Conservation (phyloP, 1,140 invertebrate genomes). For the Calliphora vicina region DNA sequence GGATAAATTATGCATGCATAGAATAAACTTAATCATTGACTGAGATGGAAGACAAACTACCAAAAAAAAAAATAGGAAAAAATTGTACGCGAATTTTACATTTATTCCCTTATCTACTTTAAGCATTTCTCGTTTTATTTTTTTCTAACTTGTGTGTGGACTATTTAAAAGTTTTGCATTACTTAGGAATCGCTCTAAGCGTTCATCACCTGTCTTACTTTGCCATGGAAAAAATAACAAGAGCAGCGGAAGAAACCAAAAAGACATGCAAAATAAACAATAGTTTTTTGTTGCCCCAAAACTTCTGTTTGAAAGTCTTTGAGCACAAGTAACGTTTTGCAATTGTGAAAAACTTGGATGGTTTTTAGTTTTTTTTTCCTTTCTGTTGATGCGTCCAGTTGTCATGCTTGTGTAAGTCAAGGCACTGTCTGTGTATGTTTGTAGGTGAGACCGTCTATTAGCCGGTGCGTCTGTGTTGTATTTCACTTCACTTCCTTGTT, state of each 20-base stretch:
- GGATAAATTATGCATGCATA: not conserved
- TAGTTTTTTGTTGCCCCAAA: not conserved
- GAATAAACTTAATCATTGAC: constrained; percentile 4
- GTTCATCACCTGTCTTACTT: constrained; percentile 34
- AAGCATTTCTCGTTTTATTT: not conserved
- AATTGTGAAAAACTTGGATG: not conserved
- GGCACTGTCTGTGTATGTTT: not conserved
- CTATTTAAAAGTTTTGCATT: constrained; percentile 9
- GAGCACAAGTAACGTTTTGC: not conserved
- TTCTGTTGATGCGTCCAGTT: not conserved
- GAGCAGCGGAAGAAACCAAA: not conserved
- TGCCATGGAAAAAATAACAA: not conserved
- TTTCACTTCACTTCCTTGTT: not conserved
- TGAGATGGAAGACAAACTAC: not conserved
- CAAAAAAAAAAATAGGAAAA: not conserved
- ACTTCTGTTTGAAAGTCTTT: too few relatives aligned
- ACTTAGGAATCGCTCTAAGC: constrained; percentile 36
- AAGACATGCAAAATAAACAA: not conserved
- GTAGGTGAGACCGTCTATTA: too few relatives aligned
- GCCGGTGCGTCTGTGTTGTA: not conserved
- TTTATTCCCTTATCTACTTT: not conserved
- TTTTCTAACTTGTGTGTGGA: not conserved
- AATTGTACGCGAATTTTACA: not conserved
- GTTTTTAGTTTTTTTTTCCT: not conserved
- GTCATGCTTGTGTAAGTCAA: not conserved